Percentiles rank a stretch among this genome's conserved stretches.
These are phyloP conservation scores for Lasioglossum leucozonium DNA, from an alignment of 2,888 invertebrate species.

Conservation along the genomic window DNA sequence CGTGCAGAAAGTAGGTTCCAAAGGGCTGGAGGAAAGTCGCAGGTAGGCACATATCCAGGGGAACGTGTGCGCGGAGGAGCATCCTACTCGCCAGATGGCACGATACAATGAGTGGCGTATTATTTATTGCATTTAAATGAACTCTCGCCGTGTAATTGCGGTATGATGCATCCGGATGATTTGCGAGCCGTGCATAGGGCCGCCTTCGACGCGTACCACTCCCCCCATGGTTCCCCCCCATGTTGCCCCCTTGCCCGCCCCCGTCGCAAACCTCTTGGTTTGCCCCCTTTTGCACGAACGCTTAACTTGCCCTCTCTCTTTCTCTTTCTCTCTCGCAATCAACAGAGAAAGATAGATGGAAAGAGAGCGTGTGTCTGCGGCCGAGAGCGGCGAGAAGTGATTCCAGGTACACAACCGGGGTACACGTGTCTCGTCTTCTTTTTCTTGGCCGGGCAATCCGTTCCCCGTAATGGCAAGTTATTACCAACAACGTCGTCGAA, in stretches of 20 bases:
- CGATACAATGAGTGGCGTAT: constrained; percentile 80
- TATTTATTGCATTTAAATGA: constrained; percentile 84
- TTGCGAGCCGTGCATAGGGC: constrained; percentile 79
- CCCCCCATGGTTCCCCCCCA: constrained; percentile 8
- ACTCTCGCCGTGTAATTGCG: constrained; percentile 84
- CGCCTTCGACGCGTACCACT: constrained; percentile 68
- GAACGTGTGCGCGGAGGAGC: neutral
- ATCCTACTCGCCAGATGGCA: constrained; percentile 71
- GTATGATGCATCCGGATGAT: constrained; percentile 83
- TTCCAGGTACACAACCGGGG: constrained; percentile 59
- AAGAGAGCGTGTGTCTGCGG: neutral
- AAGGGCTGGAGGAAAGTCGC: neutral
- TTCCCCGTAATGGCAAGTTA: constrained; percentile 73
- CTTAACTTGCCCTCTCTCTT: too few relatives aligned
- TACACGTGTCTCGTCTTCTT: constrained; percentile 47
- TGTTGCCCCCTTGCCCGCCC: neutral
- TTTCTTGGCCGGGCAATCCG: constrained; percentile 57
- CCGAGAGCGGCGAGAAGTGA: constrained; percentile 53
- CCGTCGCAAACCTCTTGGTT: neutral
- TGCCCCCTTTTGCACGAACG: constrained; percentile 5
- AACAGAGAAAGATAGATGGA: neutral
- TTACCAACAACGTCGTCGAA: constrained; percentile 58
- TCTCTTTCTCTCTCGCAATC: neutral
- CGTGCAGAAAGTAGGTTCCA: neutral
- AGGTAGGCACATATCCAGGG: neutral